These are phyloP conservation scores for Tychaedon coryphoeus DNA, from an alignment of 2,113 vertebrate genomes.

Conservation along the genomic window DNA sequence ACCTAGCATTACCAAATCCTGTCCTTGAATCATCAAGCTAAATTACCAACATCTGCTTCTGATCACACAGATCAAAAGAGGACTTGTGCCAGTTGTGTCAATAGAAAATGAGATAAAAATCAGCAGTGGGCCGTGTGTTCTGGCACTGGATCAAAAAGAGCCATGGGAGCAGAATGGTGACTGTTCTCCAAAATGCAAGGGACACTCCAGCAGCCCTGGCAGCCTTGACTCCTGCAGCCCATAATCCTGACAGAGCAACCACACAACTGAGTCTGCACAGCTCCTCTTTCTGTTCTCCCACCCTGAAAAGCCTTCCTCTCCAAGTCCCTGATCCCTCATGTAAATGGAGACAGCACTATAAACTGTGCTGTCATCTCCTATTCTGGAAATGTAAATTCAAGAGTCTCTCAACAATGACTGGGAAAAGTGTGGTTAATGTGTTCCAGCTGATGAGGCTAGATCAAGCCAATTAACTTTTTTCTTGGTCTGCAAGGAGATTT, in stretches of 20 bases:
- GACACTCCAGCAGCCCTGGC: neutral
- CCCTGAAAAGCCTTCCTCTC: neutral
- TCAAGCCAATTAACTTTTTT: neutral
- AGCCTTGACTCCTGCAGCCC: neutral
- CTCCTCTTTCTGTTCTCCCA: neutral
- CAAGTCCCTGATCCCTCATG: neutral
- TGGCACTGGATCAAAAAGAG: neutral
- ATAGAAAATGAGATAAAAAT: neutral
- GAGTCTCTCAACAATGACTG: neutral
- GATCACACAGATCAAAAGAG: neutral
- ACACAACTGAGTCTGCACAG: neutral
- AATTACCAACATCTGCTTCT: neutral
- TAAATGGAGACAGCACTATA: neutral
- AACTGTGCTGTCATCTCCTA: neutral
- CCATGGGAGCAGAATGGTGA: neutral
- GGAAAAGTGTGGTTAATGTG: neutral
- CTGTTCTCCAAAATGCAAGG: neutral
- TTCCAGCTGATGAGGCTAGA: neutral
- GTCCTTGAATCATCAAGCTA: neutral
- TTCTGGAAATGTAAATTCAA: constrained; percentile 1
- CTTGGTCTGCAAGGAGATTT: neutral
- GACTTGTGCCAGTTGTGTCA: neutral
- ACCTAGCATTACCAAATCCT: neutral
- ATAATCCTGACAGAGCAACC: neutral
- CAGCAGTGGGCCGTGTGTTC: neutral